phyloP scores from a whole-genome alignment of 1,140 invertebrate genomes.

The Drosophila truncata region DNA sequence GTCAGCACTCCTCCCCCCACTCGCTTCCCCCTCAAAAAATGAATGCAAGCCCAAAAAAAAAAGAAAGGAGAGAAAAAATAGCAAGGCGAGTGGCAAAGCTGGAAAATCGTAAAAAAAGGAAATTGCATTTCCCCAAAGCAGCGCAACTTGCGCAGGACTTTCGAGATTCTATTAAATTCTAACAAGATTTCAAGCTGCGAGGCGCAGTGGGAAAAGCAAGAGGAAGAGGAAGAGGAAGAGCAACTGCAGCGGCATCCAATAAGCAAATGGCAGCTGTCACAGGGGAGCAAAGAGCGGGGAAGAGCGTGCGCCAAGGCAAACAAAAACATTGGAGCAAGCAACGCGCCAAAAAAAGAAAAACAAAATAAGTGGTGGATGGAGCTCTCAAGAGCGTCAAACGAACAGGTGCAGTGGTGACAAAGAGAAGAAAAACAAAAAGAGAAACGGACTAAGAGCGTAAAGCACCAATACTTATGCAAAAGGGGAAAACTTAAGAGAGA shows the following conservation, averaged over 20 bases:
- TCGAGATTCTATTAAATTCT: constrained; percentile 82
- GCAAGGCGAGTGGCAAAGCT: constrained; percentile 41
- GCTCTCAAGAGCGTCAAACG: constrained; percentile 40
- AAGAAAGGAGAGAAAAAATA: constrained; percentile 36
- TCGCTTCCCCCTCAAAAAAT: constrained; percentile 54
- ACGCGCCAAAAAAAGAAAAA: constrained; percentile 42
- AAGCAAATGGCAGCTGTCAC: constrained; percentile 69
- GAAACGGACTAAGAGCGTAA: constrained; percentile 39
- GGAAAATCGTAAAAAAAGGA: constrained; percentile 78
- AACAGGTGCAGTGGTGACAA: constrained; percentile 63
- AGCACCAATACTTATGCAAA: constrained; percentile 60
- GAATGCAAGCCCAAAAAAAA: constrained; percentile 57
- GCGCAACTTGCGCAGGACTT: constrained; percentile 80
- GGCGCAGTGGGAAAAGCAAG: constrained; percentile 1
- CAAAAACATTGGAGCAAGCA: constrained; percentile 55
- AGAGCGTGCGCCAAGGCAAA: constrained; percentile 30
- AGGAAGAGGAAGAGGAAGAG: background rate
- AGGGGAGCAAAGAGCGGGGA: constrained; percentile 16
- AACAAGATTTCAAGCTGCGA: constrained; percentile 81
- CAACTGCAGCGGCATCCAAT: constrained; percentile 65
- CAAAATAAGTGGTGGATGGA: background rate
- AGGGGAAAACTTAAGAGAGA: constrained; percentile 52
- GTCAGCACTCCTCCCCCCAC: constrained; percentile 1
- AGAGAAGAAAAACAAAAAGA: constrained; percentile 30
- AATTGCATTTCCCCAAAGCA: constrained; percentile 80